Base-by-base conservation (phyloP, 2,113 vertebrate species). In the Xenopus tropicalis region DNA sequence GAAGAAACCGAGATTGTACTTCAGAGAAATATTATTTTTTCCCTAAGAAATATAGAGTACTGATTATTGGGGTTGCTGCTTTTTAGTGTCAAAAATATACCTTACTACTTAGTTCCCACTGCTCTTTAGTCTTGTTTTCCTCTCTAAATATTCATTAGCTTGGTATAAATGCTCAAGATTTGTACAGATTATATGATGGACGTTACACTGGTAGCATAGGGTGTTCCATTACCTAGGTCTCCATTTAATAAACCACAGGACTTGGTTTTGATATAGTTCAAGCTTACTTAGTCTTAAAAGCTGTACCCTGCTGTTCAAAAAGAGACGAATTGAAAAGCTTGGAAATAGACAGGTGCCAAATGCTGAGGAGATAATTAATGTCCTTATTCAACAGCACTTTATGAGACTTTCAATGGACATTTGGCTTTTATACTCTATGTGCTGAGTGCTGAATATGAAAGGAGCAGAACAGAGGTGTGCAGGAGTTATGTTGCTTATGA, bases 261-360 rank as follows among this genome's bases (percentile, higher is more conserved):
- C 73, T 25, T 63, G 46, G 73, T 42, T 69, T 74, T 69, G 66
- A 69, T 76, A 76, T 21, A 58, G 73, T 59, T 56, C 16, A 63
- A 69, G 73, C 66, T 17, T 76, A 76, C 73, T 76, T 76, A 74
- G 73, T 19, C 73, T 76, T 76, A 76, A 76, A 76, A 76, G 73
- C 66, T 56, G 23, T 69, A 56, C 54, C 73, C 73, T 25, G 73
- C 73, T 76, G 73, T 69, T 76, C 29, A 43, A 61, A 75, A 69
- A 67, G 19, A 9, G 43, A 62, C 37, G 57, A 63, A 69, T 43
- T 76, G 66, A 69, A 76, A 76, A 69, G 66, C 73, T 42, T 63
- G 14, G 58, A 61, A 76, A 76, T 63, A 76, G 73, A 76, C 73
- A 76, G 73, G 73, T 76, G 73, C 73, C 73, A 76, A 76, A 62